Evolutionary conservation across 2,888 invertebrate genomes (phyloP), one percentile per base, ranked within the genome.

Genomic region (Drosophila falleni): DNA sequence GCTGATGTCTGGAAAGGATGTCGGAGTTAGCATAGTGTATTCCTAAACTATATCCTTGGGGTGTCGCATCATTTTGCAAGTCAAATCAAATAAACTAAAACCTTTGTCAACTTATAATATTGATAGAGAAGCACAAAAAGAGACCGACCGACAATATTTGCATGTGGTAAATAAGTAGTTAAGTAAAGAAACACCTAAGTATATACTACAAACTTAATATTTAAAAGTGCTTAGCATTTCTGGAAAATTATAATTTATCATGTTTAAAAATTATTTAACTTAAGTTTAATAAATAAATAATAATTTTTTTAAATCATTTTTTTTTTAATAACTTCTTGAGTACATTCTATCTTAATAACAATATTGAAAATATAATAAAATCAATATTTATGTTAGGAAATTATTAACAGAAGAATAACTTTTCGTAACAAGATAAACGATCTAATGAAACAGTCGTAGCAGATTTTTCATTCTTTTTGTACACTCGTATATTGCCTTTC

Each of bases 1-100:
- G 56, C 35, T 53, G 54, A 56, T 37, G 44, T 41, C 29, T 19
- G 19, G 23, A 3, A 39, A 37, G 35, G 35, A 47, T 49, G 39
- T 6, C n/a, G 42, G 58, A 29, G 29, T 6, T 29, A 29, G 16
- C 33, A 35, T 26, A 13, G 15, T 39, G 16, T 41, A n/a, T 23
- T 49, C 23, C 33, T 19, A n/a, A 39, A 59, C 11, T 13, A 15
- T 53, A 39, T 53, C 39, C 39, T 53, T 39, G 6, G 47, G 47
- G 15, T 47, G 78, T 71, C 68, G 78, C 67, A 71, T 55, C 71
- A 58, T 53, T 80, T 78, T 76, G 76, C 71, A 69, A 79, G 74
- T 71, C 78, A 74, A 89, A 80, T 89, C 72, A 74, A 84, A 87
- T 81, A 86, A 82, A 89, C 74, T 71, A 74, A 67, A 78, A 63